Evolutionary conservation across 2,888 invertebrate species (phyloP).

Genomic region (Himalopsyche tibetana): DNA sequence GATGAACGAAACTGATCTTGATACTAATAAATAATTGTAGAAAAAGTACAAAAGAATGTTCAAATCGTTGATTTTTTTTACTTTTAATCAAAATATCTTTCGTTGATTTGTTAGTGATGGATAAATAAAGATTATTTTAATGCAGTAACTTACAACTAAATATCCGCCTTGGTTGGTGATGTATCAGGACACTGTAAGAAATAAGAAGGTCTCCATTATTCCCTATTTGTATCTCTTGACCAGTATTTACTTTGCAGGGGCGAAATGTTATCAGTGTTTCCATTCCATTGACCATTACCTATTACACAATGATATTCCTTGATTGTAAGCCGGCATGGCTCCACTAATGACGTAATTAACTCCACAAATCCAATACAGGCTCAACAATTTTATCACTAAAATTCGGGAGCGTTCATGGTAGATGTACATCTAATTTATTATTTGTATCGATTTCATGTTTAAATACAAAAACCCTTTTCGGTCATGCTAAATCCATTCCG

Average conservation of each 20-base stretch:
- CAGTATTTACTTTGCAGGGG: conserved; percentile 52
- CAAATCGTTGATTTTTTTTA: no score
- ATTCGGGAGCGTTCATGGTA: no score
- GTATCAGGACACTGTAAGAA: neutral
- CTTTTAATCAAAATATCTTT: no score
- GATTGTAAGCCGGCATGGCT: conserved; percentile 56
- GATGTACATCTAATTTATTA: no score
- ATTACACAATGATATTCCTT: conserved; percentile 64
- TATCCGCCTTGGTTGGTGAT: neutral
- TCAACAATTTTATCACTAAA: neutral
- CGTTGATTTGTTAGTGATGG: no score
- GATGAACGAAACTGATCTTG: no score
- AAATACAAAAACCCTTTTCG: no score
- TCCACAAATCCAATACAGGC: conserved; percentile 39
- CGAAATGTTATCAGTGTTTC: conserved; percentile 65
- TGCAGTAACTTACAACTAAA: no score
- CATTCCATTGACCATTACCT: conserved; percentile 65
- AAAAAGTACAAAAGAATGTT: no score
- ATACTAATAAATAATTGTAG: no score
- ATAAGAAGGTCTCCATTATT: conserved; percentile 1
- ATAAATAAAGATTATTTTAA: no score
- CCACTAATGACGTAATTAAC: conserved; percentile 63
- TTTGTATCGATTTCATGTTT: conserved; percentile 1
- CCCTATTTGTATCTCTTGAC: conserved; percentile 24
- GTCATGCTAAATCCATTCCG: no score